These are phyloP conservation scores for Nematolebias whitei DNA, from an alignment of 2,113 vertebrate species.

Conservation along the genomic window DNA sequence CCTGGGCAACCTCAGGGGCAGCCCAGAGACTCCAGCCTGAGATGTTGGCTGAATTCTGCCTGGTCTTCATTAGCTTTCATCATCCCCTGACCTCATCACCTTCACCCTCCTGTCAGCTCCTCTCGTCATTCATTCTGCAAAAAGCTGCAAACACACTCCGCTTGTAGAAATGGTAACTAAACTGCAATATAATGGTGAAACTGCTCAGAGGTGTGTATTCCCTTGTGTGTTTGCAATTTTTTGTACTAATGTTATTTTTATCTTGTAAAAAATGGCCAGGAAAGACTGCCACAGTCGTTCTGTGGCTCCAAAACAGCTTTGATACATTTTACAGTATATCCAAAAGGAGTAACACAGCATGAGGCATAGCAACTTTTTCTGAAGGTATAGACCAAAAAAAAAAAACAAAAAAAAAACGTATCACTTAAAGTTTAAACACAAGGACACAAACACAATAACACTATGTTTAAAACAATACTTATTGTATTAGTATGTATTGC, in stretches of 20 bases:
- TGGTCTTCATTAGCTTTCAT: slow-evolving; percentile 13
- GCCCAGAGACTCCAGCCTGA: slow-evolving; percentile 13
- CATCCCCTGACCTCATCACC: slow-evolving; percentile 35
- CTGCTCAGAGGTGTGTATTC: not conserved
- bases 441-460: not conserved
- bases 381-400: slow-evolving; percentile 1
- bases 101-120: slow-evolving; percentile 22
- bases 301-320: slow-evolving; percentile 49
- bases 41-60: slow-evolving; percentile 11
- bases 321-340: slow-evolving; percentile 59
- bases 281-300: not conserved
- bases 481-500: slow-evolving; percentile 27
- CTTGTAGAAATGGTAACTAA: slow-evolving; percentile 33
- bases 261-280: too few species aligned
- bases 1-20: slow-evolving; percentile 7
- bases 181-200: too few species aligned
- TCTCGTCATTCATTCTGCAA: slow-evolving; percentile 3
- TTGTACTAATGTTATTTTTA: too few species aligned
- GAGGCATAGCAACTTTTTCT: slow-evolving; percentile 28
- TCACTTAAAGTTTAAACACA: not conserved
- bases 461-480: not conserved
- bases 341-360: slow-evolving; percentile 34
- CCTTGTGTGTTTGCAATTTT: not conserved
- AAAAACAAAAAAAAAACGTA: not conserved
- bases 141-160: slow-evolving; percentile 22